These are phyloP conservation scores for Crossaster papposus DNA, from an alignment of 53 echinoderm and acorn worm species.

Conservation along the genomic window DNA sequence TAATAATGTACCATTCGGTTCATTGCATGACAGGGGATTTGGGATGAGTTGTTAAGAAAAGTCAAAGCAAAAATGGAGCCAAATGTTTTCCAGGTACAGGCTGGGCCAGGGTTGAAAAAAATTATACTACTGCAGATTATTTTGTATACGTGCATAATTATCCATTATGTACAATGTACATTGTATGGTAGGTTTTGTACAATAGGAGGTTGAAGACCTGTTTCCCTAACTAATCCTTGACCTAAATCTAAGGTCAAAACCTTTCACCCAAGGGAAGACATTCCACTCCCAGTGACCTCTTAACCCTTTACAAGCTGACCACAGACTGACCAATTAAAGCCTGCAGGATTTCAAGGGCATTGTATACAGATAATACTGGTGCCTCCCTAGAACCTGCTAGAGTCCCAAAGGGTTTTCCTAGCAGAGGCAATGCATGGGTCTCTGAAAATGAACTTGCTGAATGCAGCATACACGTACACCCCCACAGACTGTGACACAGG, in stretches of 20 bases:
- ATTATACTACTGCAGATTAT: too few species aligned
- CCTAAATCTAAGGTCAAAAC: slow-evolving; percentile 45
- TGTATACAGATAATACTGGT: not conserved
- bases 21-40: too few species aligned
- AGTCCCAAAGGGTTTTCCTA: too few species aligned
- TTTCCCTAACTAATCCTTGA: slow-evolving; percentile 17
- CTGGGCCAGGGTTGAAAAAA: too few species aligned
- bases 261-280: slow-evolving; percentile 47
- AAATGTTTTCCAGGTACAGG: not conserved
- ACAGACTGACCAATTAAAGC: slow-evolving; percentile 51
- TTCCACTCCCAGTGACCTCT: slow-evolving; percentile 22
- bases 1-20: too few species aligned
- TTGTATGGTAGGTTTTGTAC: not conserved
- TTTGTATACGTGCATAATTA: not conserved
- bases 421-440: not conserved
- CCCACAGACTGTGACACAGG: slow-evolving; percentile 7
- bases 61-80: not conserved
- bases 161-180: not conserved
- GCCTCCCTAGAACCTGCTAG: not conserved
- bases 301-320: slow-evolving; percentile 36
- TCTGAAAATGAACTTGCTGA: not conserved
- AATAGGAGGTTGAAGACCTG: not conserved
- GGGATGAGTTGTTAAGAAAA: too few species aligned
- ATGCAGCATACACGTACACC: not conserved
- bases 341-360: not conserved